A percentile compares a stretch with the other conserved stretches of the same genome.
Conservation (phyloP, 2,113 vertebrate species). For the Riparia riparia region DNA sequence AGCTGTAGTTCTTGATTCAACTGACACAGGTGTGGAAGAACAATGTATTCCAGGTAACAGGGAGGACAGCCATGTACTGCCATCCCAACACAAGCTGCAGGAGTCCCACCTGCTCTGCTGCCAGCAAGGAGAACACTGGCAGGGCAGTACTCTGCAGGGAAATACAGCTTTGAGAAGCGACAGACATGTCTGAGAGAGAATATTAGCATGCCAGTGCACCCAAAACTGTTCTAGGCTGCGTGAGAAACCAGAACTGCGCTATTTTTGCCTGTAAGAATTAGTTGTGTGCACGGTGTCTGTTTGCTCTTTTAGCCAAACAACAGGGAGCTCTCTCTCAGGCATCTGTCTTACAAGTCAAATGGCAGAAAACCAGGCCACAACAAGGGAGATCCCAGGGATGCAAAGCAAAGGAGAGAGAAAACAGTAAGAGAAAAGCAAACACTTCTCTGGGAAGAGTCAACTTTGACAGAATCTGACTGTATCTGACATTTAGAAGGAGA, state of each 20-base stretch:
- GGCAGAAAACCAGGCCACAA: neutral
- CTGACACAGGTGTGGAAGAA: neutral
- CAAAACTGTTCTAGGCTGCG: neutral
- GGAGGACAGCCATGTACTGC: neutral
- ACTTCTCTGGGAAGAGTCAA: neutral
- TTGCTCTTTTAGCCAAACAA: neutral
- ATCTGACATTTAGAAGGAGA: neutral
- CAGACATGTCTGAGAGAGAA: neutral
- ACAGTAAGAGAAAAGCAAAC: neutral
- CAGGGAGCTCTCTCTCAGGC: neutral
- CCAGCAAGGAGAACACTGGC: neutral
- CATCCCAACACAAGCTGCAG: neutral
- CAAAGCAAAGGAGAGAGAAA: neutral
- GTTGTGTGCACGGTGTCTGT: neutral
- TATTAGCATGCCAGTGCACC: neutral
- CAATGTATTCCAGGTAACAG: neutral
- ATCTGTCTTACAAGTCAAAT: neutral
- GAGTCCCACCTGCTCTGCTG: neutral
- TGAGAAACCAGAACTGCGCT: neutral
- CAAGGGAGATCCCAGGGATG: neutral
- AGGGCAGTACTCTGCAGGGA: neutral
- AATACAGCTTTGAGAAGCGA: neutral
- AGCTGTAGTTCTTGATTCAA: neutral
- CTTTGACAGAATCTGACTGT: accelerated
- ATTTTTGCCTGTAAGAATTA: neutral